Evolutionary conservation across 2,797 vertebrate species (phyloP), one percentile per base, ranked within the genome.

Genomic region (Macrochelys suwanniensis): DNA sequence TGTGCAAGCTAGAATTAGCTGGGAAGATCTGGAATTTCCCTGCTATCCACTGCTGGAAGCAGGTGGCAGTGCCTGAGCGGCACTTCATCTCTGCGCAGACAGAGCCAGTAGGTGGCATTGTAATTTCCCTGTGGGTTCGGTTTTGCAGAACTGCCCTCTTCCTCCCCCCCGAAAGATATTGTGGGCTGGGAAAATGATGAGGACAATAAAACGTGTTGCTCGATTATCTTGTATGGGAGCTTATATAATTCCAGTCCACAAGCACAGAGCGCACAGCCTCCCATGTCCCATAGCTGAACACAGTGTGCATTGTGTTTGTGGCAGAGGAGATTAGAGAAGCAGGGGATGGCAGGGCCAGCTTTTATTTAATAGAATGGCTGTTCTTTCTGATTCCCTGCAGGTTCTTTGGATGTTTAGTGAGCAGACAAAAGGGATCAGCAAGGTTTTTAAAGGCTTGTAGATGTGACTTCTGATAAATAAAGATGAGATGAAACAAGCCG

Each of bases 401-500:
- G 91, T 84, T 95, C 88, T 90, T 96, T 84, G 94, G 90, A 80
- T 95, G 97, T 91, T 90, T 77, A 84, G 85, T 2, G 49, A 89
- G 90, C 86, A 74, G 82, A 93, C 84, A 87, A 53, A 15, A 85
- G 87, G 94, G 87, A 97, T 93, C 95, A 96, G 95, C 95, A 84
- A 89, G 31, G 21, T 85, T 94, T 96, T 96, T 91, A 97, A 96
- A 96, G 92, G 57, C 88, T 93, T 95, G 93, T 89, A 42, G 3
- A 93, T 96, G 92, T 82, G 56, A 85, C 31, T 92, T 49, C 77
- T 93, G 96, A 96, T 96, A 96, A 97, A 97, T 96, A 97, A 97
- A 96, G 94, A 97, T 95, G 94, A 96, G 95, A 68, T 95, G 17
- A 91, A 54, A 81, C 59, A 47, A 87, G 89, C 3, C 33, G 89